phyloP scores from a whole-genome alignment of 1,140 invertebrate species.

The Brachionus plicatilis region DNA sequence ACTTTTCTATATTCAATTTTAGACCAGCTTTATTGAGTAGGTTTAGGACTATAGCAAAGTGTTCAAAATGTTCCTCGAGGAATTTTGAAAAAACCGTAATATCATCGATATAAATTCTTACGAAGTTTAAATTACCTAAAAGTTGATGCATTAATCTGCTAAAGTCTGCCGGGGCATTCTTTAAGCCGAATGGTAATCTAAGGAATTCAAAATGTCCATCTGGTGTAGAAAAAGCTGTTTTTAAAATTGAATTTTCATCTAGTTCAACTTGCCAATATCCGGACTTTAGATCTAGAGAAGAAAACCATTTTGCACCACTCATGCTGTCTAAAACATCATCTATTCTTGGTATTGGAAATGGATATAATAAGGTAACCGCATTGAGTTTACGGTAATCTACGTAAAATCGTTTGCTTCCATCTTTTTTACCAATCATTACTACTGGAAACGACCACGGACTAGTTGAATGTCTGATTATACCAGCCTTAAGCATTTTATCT shows the following conservation, averaged over 20 bases:
- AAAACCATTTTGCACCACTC: no score
- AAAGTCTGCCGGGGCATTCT: conserved; percentile 52
- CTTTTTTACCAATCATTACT: background rate
- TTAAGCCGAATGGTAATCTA: conserved; percentile 55
- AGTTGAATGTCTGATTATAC: no score
- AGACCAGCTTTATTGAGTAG: no score
- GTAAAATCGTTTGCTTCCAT: no score
- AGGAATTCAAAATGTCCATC: background rate
- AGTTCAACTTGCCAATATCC: background rate
- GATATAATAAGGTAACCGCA: background rate
- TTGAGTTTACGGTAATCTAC: no score
- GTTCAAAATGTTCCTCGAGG: no score
- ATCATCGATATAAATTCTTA: no score
- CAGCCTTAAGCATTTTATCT: no score
- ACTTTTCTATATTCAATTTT: no score
- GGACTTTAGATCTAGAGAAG: background rate
- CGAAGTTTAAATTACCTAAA: conserved; percentile 52
- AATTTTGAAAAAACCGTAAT: no score
- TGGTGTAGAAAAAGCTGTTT: background rate
- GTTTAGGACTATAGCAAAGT: no score
- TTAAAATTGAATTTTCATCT: background rate
- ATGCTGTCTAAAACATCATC: background rate
- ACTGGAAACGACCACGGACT: no score
- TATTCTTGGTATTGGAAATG: conserved; percentile 3
- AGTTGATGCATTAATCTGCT: conserved; percentile 56